Conservation (phyloP, 2,113 vertebrate genomes). For the Pteruthius melanotis region DNA sequence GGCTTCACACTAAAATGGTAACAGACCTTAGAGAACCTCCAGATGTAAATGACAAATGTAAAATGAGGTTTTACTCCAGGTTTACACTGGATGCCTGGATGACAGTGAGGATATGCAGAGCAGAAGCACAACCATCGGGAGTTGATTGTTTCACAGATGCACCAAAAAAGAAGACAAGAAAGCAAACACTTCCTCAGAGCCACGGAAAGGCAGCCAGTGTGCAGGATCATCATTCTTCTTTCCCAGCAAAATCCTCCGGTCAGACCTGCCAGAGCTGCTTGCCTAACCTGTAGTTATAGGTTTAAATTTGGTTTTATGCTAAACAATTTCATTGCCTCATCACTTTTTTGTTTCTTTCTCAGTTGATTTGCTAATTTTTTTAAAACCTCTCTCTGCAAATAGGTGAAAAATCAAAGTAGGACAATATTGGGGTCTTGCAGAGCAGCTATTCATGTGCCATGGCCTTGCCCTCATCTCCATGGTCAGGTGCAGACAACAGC, state of each 20-base stretch:
- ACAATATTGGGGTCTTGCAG: not conserved
- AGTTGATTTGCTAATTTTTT: not conserved
- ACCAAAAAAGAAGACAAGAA: not conserved
- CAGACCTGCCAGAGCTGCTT: not conserved
- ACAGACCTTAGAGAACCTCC: not conserved
- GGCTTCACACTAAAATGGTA: not conserved
- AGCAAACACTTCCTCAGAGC: not conserved
- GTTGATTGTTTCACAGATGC: not conserved
- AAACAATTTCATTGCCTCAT: not conserved
- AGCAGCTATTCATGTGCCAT: not conserved
- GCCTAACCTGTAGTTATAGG: not conserved
- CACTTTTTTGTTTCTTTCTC: not conserved
- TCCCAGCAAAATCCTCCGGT: not conserved
- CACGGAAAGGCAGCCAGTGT: not conserved
- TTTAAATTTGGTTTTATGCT: not conserved
- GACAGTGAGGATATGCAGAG: not conserved
- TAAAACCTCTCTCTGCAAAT: not conserved
- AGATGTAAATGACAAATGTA: not conserved
- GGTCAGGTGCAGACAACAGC: not conserved
- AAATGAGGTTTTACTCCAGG: not conserved
- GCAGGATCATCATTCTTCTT: not conserved
- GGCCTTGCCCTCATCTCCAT: not conserved
- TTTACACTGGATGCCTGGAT: not conserved
- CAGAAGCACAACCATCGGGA: not conserved
- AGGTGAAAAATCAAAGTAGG: not conserved